Base-by-base conservation (phyloP, 2,888 invertebrate genomes). In the Cartodere bifasciata region DNA sequence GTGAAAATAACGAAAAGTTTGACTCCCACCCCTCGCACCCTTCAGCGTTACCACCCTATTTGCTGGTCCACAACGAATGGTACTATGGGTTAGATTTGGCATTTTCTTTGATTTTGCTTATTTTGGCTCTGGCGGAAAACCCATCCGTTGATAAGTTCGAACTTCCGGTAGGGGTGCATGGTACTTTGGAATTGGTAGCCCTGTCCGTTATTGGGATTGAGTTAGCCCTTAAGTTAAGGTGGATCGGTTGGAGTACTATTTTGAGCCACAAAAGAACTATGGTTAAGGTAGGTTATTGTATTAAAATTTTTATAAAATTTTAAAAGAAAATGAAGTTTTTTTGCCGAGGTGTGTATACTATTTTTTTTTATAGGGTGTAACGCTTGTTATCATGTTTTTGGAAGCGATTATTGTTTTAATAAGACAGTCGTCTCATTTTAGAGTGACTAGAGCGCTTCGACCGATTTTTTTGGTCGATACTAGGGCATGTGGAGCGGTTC, bases 381-480 rank as follows among this genome's bases (percentile, higher is more conserved):
- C 83, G 1, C 60, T 87, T 29, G 56, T 72, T 20, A 77, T 87
- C 43, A 87, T 88, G 87, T 69, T 85, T 39, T 53, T 81, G 23
- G 88, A 90, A 55, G 83, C 86, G 0, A 65, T 85, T 28, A 75
- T 77, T 21, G 82, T 88, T 29, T 58, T 88, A 21, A 72, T 80
- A 37, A 67, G 88, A 11, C 85, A 85, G 55, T 77, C 80, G 0
- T 81, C 80, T 1, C 88, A 90, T 62, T 82, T 87, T 58, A 68
- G 90, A 1, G 84, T 85, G 29, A 86, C 87, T n/a, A 64, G 88
- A 37, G 84, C 87, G 4, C 59, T 88, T 7, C 67, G 88, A 10
- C 88, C 88, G n/a, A 80, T 90, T 46, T 88, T 88, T 62, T 60
- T 90, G 23, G 78, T 88, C 27, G 87, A 88, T 59, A 86, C 86